A percentile compares a stretch with the other conserved stretches of the same genome.
phyloP scores from a whole-genome alignment of 2,888 invertebrate species.

The Apamea crenata region DNA sequence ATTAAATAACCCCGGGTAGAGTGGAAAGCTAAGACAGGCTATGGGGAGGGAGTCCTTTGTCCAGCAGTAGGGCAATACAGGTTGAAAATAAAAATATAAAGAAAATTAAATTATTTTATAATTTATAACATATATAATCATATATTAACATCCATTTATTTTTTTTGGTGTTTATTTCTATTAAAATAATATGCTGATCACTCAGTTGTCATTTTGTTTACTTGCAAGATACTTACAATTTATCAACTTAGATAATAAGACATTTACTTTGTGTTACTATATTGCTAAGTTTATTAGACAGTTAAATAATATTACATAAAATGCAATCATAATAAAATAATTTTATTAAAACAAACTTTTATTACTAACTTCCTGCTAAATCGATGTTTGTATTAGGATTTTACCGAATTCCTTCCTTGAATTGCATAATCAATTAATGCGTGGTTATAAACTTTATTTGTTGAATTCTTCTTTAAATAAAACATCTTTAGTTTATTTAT shows the following conservation, averaged over 20 bases:
- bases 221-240: neutral
- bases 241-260: neutral
- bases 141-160: too few species aligned
- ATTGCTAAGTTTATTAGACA: neutral
- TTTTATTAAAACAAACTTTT: neutral
- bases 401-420: neutral
- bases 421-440: neutral
- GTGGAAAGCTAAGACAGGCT: neutral
- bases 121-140: too few species aligned
- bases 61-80: neutral
- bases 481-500: neutral
- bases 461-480: neutral
- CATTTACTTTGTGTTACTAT: neutral
- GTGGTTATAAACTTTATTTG: neutral
- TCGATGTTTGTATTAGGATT: constrained; percentile 6
- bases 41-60: neutral
- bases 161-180: neutral
- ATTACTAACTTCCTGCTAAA: neutral
- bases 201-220: constrained; percentile 6
- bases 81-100: neutral
- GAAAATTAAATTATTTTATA: neutral
- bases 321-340: neutral
- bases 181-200: neutral
- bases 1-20: neutral
- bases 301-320: neutral